Evolutionary conservation across 2,113 vertebrate species (phyloP), one percentile per base, ranked within the genome.

Genomic region (Aphyosemion australe): DNA sequence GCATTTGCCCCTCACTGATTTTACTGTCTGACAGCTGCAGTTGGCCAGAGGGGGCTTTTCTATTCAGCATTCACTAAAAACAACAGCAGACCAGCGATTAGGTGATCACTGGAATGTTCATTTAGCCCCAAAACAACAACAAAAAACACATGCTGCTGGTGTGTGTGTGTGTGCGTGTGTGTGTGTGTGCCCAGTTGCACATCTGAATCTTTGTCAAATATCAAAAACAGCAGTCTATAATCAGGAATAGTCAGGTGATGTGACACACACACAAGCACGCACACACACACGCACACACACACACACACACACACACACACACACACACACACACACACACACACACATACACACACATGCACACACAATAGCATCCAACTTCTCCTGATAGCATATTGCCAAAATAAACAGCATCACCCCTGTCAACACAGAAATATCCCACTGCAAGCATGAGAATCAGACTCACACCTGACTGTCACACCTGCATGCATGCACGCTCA

Each of bases 391-490:
- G 65, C 73, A 74, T 79, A 77, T 83, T 84, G 71, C 74, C 75
- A 84, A 86, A 87, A 90, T 85, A 84, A 90, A 84, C 86, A 88
- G 65, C 79, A 87, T 82, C 84, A 79, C 60, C 56, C 63, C 55
- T 80, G 75, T 81, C 81, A 84, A 82, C 78, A 81, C 68, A 61
- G 69, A 72, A 52, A 74, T 76, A 68, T 78, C 79, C 69, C 60
- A 59, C 76, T 68, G 82, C 19, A 58, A 68, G 52, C 18, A 19
- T 55, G 52, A 56, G 26, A 69, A 75, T 70, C 61, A 64, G 62
- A 80, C 72, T 76, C 69, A 76, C 76, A 83, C 78, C 81, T 80
- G 78, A 58, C 20, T 20, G 46, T n/a, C n/a, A n/a, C n/a, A n/a
- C n/a, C n/a, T n/a, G n/a, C n/a, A n/a, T n/a, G n/a, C n/a, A n/a